Conservation (phyloP, 2,797 vertebrate genomes). For the Gambusia yucatana region DNA sequence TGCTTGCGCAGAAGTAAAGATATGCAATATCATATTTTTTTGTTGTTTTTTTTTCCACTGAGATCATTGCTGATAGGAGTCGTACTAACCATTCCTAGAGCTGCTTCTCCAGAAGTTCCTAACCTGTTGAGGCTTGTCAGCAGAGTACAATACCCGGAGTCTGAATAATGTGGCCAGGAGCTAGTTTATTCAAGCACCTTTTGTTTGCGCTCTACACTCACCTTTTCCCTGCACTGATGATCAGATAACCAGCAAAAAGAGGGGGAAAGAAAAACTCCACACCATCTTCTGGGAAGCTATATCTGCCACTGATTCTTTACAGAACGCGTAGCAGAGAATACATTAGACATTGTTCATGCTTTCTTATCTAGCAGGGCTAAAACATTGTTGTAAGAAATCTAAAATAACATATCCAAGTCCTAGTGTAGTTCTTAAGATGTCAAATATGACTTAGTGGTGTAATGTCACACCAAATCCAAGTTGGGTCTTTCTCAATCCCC, state of each 20-base stretch:
- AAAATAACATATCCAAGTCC: conserved; percentile 25
- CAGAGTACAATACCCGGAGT: conserved; percentile 87
- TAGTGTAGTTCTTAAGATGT: conserved; percentile 35
- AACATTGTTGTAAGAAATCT: conserved; percentile 26
- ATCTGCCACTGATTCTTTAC: conserved; percentile 29
- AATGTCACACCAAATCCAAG: conserved; percentile 51
- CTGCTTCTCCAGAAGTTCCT: conserved; percentile 84
- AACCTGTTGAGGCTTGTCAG: conserved; percentile 91
- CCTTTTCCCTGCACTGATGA: conserved; percentile 75
- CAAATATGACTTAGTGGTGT: conserved; percentile 42
- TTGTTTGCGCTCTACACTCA: conserved; percentile 82
- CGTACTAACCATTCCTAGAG: conserved; percentile 78
- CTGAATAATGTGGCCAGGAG: conserved; percentile 88
- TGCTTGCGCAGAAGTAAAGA: conserved; percentile 29
- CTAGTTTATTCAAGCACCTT: conserved; percentile 89
- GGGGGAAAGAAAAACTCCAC: conserved; percentile 18
- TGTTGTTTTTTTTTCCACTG: conserved; percentile 44
- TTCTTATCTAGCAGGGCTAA: conserved; percentile 27
- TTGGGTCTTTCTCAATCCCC: conserved; percentile 53
- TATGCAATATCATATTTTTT: conserved; percentile 12
- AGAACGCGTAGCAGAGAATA: conserved; percentile 40
- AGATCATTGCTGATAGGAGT: conserved; percentile 73
- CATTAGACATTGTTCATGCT: conserved; percentile 35
- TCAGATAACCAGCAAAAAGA: conserved; percentile 74
- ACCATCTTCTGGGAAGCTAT: conserved; percentile 34